Conservation (phyloP, 2,797 vertebrate species). For the Protonibea diacanthus region DNA sequence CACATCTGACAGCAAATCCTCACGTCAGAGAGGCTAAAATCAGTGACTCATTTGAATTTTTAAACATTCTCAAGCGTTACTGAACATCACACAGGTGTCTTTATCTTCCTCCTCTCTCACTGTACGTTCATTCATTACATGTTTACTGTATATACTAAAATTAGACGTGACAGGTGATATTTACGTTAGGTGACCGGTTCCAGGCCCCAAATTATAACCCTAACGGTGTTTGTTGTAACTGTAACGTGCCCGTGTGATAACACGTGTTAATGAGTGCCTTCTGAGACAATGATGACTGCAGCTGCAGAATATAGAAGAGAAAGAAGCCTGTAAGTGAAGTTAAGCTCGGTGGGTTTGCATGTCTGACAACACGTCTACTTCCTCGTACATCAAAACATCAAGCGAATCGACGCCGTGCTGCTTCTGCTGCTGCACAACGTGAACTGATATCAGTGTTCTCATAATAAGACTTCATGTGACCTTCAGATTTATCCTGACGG, state of each 20-base stretch:
- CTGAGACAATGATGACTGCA: constrained; percentile 43
- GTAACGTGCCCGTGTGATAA: constrained; percentile 18
- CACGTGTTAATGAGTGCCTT: constrained; percentile 15
- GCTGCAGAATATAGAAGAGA: constrained; percentile 36
- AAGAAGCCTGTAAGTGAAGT: constrained; percentile 29
- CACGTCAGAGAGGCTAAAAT: neutral
- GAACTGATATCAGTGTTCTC: constrained; percentile 10
- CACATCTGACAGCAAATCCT: neutral
- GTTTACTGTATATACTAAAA: constrained; percentile 37
- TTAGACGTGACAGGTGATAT: constrained; percentile 47
- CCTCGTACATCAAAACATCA: constrained; percentile 48
- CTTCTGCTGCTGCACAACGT: neutral
- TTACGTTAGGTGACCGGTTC: constrained; percentile 40
- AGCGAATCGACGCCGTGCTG: neutral
- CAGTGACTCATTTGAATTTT: neutral
- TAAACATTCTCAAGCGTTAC: neutral
- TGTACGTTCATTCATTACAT: constrained; percentile 12
- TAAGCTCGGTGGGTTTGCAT: constrained; percentile 37
- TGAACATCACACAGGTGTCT: neutral
- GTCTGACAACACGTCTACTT: constrained; percentile 64
- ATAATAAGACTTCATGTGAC: neutral
- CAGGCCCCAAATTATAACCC: constrained; percentile 52
- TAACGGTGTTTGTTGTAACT: constrained; percentile 28
- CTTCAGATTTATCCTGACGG: neutral
- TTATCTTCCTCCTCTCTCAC: neutral